Evolutionary conservation across 1,140 invertebrate genomes (phyloP).

Genomic region (Drosophila pseudoananassae): DNA sequence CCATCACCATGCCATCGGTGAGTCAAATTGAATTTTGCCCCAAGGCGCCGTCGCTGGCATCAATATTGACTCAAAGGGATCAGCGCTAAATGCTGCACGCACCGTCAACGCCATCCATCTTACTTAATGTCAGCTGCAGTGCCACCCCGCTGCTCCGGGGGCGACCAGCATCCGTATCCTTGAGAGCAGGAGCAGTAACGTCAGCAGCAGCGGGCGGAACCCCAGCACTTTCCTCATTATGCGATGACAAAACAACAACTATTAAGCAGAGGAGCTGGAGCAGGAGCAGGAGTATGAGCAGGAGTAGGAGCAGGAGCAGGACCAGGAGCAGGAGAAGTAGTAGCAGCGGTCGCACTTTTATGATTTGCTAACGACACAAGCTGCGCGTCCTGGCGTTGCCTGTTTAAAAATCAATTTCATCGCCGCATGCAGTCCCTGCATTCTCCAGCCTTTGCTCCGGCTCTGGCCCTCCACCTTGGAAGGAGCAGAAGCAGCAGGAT

Average conservation of each 20-base stretch:
- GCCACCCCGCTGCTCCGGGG: slow-evolving; percentile 28
- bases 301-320: slow-evolving; percentile 3
- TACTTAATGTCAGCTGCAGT: slow-evolving; percentile 79
- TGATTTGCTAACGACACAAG: slow-evolving; percentile 79
- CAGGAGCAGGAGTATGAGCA: slow-evolving; percentile 10
- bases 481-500: slow-evolving; percentile 16
- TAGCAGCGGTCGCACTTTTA: slow-evolving; percentile 63
- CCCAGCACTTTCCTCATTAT: slow-evolving; percentile 69
- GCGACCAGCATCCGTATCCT: slow-evolving; percentile 5
- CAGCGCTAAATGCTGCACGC: slow-evolving; percentile 78
- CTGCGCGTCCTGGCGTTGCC: slow-evolving; percentile 38
- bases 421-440: slow-evolving; percentile 53
- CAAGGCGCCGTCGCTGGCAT: slow-evolving; percentile 41
- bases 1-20: slow-evolving; percentile 33
- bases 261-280: slow-evolving; percentile 34
- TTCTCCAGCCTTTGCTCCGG: slow-evolving; percentile 1
- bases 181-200: slow-evolving; percentile 1
- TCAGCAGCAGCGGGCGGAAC: slow-evolving; percentile 12
- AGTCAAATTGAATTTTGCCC: slow-evolving; percentile 67
- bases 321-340: slow-evolving; percentile 24
- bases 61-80: slow-evolving; percentile 77
- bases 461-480: slow-evolving; percentile 13
- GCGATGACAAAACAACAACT: slow-evolving; percentile 75
- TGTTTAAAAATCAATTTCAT: slow-evolving; percentile 80
- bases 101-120: slow-evolving; percentile 76